Percentiles rank a stretch among this genome's conserved stretches.
These are phyloP conservation scores for Odobenus rosmarus DNA, from an alignment of 2,113 vertebrate genomes.

Conservation along the genomic window DNA sequence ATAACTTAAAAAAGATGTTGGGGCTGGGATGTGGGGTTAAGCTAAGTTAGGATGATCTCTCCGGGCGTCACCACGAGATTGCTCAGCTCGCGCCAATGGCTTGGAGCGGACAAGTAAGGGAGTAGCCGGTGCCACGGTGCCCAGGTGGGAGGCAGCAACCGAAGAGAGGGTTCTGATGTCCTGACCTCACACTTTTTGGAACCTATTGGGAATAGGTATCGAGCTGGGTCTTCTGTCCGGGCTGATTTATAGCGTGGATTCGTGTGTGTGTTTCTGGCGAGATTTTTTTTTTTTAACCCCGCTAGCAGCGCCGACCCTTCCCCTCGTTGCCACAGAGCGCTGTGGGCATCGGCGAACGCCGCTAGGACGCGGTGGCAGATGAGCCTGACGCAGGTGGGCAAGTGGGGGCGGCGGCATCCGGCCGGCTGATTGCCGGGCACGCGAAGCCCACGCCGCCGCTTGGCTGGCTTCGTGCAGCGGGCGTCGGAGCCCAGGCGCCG, in stretches of 20 bases:
- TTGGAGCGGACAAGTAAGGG: neutral
- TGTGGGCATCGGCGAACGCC: neutral
- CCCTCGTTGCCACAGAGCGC: neutral
- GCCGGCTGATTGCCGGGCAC: fast-evolving
- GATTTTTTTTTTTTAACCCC: neutral
- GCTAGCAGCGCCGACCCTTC: neutral
- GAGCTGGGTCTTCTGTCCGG: neutral
- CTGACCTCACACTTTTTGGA: slow-evolving; percentile 8
- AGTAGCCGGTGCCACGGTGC: neutral
- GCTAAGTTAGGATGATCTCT: slow-evolving; percentile 32
- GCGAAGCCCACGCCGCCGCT: neutral
- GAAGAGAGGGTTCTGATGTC: neutral
- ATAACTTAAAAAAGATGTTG: slow-evolving; percentile 67
- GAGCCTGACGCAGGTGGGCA: slow-evolving; percentile 27
- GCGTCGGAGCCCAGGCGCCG: neutral
- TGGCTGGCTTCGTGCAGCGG: neutral
- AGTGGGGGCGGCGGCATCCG: neutral
- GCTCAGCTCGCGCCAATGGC: neutral
- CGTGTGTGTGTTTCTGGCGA: neutral
- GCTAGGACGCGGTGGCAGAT: neutral
- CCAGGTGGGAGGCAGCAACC: neutral
- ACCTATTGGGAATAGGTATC: neutral
- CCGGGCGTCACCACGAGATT: neutral
- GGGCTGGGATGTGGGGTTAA: neutral
- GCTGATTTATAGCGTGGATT: neutral